phyloP scores from a whole-genome alignment of 2,888 invertebrate genomes.

The Athetis lepigone region DNA sequence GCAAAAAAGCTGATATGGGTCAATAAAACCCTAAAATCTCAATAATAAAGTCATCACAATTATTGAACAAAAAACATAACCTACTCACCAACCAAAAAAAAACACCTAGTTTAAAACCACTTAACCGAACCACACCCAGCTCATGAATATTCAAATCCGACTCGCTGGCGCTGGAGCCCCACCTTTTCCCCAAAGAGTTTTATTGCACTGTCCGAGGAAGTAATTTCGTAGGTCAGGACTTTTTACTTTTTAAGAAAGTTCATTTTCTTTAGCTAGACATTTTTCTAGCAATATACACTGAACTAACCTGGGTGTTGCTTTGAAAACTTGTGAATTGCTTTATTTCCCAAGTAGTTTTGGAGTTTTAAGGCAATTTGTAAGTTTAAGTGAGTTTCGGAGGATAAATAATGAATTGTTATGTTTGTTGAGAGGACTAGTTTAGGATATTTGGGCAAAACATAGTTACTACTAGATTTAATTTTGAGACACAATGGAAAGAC shows the following conservation, averaged over 20 bases:
- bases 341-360: conserved; percentile 54
- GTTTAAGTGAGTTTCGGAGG: conserved; percentile 61
- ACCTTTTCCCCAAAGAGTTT: conserved; percentile 86
- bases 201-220: conserved; percentile 89
- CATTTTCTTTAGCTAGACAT: conserved; percentile 84
- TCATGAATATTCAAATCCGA: conserved; percentile 35
- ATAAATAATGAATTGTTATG: conserved; percentile 42
- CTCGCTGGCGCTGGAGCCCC: conserved; percentile 68
- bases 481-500: too few relatives aligned
- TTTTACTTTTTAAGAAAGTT: conserved; percentile 89
- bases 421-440: background rate
- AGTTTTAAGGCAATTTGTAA: conserved; percentile 62
- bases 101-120: background rate
- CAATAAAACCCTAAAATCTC: too few relatives aligned
- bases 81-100: background rate
- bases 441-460: background rate
- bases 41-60: too few relatives aligned
- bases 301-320: conserved; percentile 70
- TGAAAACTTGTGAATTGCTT: conserved; percentile 64
- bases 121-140: conserved; percentile 1
- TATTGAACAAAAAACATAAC: background rate
- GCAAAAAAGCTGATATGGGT: too few relatives aligned
- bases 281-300: conserved; percentile 78
- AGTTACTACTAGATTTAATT: background rate
- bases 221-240: conserved; percentile 90